phyloP scores from a whole-genome alignment of 1,140 invertebrate genomes.

The Cydia fagiglandana region DNA sequence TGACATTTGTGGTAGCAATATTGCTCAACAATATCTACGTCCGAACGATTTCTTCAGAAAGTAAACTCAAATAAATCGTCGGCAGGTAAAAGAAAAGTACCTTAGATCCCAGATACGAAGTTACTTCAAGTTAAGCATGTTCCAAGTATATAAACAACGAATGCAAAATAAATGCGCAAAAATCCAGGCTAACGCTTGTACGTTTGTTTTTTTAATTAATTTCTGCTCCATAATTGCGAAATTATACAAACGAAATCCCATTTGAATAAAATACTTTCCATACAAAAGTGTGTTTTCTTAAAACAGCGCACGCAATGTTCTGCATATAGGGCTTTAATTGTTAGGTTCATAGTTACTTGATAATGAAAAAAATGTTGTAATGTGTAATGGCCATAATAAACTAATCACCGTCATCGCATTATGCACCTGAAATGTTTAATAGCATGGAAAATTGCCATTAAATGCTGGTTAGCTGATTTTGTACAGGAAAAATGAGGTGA shows the following conservation, averaged over 20 bases:
- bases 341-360: slow-evolving; percentile 5
- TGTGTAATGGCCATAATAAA: slow-evolving; percentile 21
- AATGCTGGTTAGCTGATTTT: not conserved
- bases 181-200: slow-evolving; percentile 10
- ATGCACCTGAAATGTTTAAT: slow-evolving; percentile 17
- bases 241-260: slow-evolving; percentile 13
- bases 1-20: too few relatives aligned
- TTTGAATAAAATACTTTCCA: slow-evolving; percentile 18
- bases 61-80: too few relatives aligned
- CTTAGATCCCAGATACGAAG: not conserved
- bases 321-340: slow-evolving; percentile 9
- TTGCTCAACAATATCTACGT: too few relatives aligned
- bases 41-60: too few relatives aligned
- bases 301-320: slow-evolving; percentile 10
- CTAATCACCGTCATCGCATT: not conserved
- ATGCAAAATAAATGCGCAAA: not conserved
- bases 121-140: not conserved
- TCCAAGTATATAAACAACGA: slow-evolving; percentile 10
- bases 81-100: too few relatives aligned
- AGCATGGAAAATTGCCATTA: slow-evolving; percentile 24
- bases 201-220: slow-evolving; percentile 13
- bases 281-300: not conserved
- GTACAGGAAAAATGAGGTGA: not conserved
- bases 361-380: not conserved
- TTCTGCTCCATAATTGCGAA: slow-evolving; percentile 16